These are phyloP conservation scores for Odontocerum albicorne DNA, from an alignment of 2,888 invertebrate genomes.

Conservation along the genomic window DNA sequence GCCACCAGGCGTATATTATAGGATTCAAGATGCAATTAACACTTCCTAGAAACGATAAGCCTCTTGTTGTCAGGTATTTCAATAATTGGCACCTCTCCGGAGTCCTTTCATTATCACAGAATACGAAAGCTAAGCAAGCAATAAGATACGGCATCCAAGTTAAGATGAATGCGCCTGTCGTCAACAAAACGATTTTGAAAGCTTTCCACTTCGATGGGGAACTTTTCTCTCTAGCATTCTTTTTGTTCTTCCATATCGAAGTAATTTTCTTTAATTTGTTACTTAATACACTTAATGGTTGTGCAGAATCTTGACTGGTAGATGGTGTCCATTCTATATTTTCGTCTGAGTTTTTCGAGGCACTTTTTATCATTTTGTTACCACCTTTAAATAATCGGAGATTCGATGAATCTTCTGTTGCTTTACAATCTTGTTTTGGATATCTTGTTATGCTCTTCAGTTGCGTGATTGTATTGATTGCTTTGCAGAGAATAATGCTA, in stretches of 20 bases:
- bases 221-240: not conserved
- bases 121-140: slow-evolving; percentile 55
- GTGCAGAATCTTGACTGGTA: slow-evolving; percentile 7
- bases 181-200: slow-evolving; percentile 62
- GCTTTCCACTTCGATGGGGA: slow-evolving; percentile 61
- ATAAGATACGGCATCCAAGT: slow-evolving; percentile 67
- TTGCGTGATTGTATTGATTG: slow-evolving; percentile 57
- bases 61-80: slow-evolving; percentile 57
- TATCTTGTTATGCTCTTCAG: slow-evolving; percentile 44
- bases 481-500: slow-evolving; percentile 59
- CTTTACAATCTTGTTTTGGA: not conserved
- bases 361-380: not conserved
- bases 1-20: not conserved
- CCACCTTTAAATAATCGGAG: slow-evolving; percentile 40
- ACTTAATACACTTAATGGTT: too few relatives aligned
- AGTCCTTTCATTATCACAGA: slow-evolving; percentile 52
- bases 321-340: slow-evolving; percentile 1
- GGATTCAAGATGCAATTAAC: slow-evolving; percentile 53
- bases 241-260: too few relatives aligned
- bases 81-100: slow-evolving; percentile 54
- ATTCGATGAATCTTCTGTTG: too few relatives aligned
- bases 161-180: slow-evolving; percentile 60
- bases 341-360: slow-evolving; percentile 1
- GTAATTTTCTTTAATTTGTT: too few relatives aligned
- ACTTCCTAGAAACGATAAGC: slow-evolving; percentile 61